A percentile compares a stretch with the other conserved stretches of the same genome.
phyloP scores from a whole-genome alignment of 2,888 invertebrate species.

The Rhaphigaster nebulosa region DNA sequence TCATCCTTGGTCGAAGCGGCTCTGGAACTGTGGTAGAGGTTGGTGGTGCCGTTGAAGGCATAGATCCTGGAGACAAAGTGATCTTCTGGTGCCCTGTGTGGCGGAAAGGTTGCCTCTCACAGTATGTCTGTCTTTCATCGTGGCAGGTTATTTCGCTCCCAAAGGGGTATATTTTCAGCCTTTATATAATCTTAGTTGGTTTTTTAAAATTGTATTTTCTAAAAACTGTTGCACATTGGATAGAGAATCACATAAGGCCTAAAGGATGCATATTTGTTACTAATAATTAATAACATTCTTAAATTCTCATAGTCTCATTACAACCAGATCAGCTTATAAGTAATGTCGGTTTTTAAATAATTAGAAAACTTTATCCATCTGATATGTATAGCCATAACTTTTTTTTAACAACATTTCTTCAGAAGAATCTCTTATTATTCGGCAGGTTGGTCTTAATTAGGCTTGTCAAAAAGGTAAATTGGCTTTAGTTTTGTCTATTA shows the following conservation, averaged over 20 bases:
- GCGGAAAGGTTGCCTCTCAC: constrained; percentile 61
- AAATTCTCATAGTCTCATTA: background rate
- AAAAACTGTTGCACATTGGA: no score
- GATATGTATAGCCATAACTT: no score
- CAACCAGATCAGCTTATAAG: background rate
- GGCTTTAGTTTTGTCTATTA: no score
- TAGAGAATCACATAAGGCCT: no score
- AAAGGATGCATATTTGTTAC: background rate
- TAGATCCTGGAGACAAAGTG: constrained; percentile 72
- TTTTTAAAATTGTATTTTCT: background rate
- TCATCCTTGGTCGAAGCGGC: constrained; percentile 76
- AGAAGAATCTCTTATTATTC: no score
- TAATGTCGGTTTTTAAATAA: background rate
- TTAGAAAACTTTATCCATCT: background rate
- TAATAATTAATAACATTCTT: background rate
- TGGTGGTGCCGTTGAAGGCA: constrained; percentile 73
- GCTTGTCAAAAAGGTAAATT: no score
- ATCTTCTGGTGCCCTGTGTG: constrained; percentile 60
- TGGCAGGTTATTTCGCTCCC: constrained; percentile 74
- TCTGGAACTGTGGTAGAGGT: constrained; percentile 75
- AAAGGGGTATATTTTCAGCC: constrained; percentile 69
- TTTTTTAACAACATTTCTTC: no score
- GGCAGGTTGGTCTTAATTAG: no score
- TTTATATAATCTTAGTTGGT: background rate
- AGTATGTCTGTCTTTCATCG: constrained; percentile 72